These are phyloP conservation scores for Drosophila anomalata DNA, from an alignment of 2,888 invertebrate genomes.

Conservation along the genomic window DNA sequence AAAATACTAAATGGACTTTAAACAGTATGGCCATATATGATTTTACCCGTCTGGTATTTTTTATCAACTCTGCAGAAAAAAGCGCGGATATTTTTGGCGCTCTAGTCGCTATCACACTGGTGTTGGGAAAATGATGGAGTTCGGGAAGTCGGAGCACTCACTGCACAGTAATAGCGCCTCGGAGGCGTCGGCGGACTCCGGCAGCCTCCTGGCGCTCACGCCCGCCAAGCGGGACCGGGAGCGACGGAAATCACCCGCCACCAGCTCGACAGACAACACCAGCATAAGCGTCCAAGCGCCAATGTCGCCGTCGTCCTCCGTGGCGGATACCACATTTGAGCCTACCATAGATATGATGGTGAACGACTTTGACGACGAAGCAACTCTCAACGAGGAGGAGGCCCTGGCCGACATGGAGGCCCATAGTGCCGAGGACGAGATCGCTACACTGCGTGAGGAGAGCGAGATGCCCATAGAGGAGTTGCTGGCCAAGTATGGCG, in stretches of 20 bases:
- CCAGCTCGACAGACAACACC: constrained; percentile 40
- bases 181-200: constrained; percentile 42
- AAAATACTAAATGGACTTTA: not conserved
- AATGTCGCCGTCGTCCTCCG: constrained; percentile 79
- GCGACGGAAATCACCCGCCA: constrained; percentile 66
- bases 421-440: constrained; percentile 93
- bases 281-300: constrained; percentile 43
- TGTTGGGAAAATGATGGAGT: constrained; percentile 41
- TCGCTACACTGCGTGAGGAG: constrained; percentile 94
- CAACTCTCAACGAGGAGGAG: constrained; percentile 98
- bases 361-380: constrained; percentile 98
- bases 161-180: constrained; percentile 34
- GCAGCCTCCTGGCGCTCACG: constrained; percentile 42
- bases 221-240: constrained; percentile 62
- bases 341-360: constrained; percentile 98
- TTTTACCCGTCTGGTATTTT: not conserved
- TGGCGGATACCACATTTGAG: constrained; percentile 89
- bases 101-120: constrained; percentile 27
- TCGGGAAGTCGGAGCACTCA: constrained; percentile 37
- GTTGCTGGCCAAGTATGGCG: constrained; percentile 94
- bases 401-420: constrained; percentile 94
- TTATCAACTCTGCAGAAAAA: not conserved
- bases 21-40: not conserved
- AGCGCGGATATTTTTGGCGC: constrained; percentile 24
- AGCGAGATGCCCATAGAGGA: constrained; percentile 98